phyloP scores from a whole-genome alignment of 2,797 vertebrate species.

The Okamejei kenojei region DNA sequence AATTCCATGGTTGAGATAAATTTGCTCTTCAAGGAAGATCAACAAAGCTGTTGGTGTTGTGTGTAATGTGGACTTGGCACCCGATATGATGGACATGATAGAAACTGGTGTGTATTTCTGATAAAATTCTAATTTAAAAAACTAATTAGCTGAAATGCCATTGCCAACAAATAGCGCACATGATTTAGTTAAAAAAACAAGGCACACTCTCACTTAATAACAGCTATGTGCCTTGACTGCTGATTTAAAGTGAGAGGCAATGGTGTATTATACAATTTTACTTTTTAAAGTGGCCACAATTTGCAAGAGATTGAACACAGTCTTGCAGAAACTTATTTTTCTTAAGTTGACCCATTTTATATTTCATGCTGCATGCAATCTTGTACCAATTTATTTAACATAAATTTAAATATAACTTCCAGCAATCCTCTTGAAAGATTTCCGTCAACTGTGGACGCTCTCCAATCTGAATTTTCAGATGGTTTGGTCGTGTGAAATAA shows the following conservation, averaged over 20 bases:
- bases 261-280: background rate
- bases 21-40: background rate
- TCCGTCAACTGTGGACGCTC: too few relatives aligned
- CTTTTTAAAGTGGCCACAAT: background rate
- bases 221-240: background rate
- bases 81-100: background rate
- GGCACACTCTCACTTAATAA: constrained; percentile 15
- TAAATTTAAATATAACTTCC: background rate
- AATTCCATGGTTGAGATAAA: background rate
- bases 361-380: background rate
- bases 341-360: constrained; percentile 12
- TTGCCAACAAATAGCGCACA: constrained; percentile 1
- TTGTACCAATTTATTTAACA: constrained; percentile 17
- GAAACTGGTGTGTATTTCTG: background rate
- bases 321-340: background rate
- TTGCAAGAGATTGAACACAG: background rate
- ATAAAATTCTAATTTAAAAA: constrained; percentile 15
- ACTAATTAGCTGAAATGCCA: constrained; percentile 5
- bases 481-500: background rate
- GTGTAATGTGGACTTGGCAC: background rate
- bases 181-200: constrained; percentile 18
- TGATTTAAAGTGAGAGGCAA: background rate
- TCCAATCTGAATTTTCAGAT: background rate
- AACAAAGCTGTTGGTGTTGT: background rate
- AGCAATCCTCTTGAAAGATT: background rate